Percentiles rank a stretch among this genome's conserved stretches.
These are phyloP conservation scores for Hormiphora californensis DNA, from an alignment of 37 sponge, comb jelly and placozoan genomes.

Conservation along the genomic window DNA sequence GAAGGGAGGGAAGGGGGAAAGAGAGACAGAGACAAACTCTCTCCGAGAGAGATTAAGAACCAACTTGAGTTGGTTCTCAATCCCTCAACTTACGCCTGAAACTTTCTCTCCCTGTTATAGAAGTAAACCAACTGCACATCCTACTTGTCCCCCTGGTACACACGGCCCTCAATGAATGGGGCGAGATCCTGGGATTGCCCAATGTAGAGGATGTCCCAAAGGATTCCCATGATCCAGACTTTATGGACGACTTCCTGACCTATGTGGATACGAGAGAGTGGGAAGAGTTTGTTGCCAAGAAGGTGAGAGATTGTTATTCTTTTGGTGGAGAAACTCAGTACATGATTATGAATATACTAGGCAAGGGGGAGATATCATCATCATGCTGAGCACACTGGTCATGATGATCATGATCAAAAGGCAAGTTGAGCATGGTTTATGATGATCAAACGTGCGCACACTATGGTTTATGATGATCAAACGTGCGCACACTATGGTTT, in stretches of 20 bases:
- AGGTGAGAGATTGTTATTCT: no score
- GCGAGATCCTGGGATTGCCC: neutral
- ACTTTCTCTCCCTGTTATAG: neutral
- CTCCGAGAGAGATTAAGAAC: neutral
- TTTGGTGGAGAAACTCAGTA: no score
- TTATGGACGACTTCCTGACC: conserved; percentile 57
- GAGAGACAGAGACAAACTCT: neutral
- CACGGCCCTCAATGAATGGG: conserved; percentile 47
- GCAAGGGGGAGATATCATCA: no score
- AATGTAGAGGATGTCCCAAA: conserved; percentile 56
- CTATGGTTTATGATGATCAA: no score
- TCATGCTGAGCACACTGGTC: no score
- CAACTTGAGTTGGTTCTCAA: neutral
- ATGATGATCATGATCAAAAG: no score
- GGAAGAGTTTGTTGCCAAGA: conserved; percentile 55
- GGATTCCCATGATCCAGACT: conserved; percentile 55
- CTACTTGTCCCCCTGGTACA: conserved; percentile 44
- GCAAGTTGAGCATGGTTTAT: no score
- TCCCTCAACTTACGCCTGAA: neutral
- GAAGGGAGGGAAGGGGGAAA: neutral
- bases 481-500: no score
- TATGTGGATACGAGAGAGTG: conserved; percentile 61
- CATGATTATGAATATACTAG: no score
- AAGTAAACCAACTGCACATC: conserved; percentile 40
- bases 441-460: no score